Conservation (phyloP, 2,797 vertebrate species). For the Tokudaia muenninki region DNA sequence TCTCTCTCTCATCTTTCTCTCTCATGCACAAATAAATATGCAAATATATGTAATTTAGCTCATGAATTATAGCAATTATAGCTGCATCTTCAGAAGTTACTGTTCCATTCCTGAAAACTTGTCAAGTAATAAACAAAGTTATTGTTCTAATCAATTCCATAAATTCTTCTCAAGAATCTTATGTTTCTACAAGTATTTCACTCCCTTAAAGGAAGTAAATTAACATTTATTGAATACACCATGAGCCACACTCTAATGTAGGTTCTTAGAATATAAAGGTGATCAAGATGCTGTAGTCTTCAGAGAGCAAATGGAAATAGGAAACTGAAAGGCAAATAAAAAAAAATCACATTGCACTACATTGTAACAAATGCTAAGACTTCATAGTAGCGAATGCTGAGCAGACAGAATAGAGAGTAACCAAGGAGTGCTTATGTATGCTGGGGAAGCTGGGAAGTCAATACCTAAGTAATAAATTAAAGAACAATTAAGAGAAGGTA, state of each 20-base stretch:
- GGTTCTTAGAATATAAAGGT: constrained; percentile 35
- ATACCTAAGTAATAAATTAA: constrained; percentile 2
- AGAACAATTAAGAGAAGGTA: constrained; percentile 45
- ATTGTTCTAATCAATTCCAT: neutral
- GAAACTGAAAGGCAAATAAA: neutral
- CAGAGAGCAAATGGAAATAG: neutral
- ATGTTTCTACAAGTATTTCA: neutral
- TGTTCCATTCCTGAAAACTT: constrained; percentile 22
- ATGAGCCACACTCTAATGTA: neutral
- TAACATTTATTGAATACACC: neutral
- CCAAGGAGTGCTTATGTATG: neutral
- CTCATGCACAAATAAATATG: no score
- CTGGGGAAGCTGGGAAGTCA: constrained; percentile 15
- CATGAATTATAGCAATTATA: neutral
- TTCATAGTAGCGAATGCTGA: neutral
- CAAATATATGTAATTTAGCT: neutral
- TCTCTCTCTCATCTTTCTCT: no score
- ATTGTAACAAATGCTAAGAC: neutral
- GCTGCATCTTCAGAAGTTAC: neutral
- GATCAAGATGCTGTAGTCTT: neutral
- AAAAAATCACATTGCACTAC: neutral
- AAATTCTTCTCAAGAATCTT: constrained; percentile 6
- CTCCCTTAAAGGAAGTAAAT: constrained; percentile 42
- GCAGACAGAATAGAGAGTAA: neutral
- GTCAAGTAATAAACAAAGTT: constrained; percentile 31